Base-by-base conservation (phyloP, 2,888 invertebrate genomes). In the Rotaria socialis region DNA sequence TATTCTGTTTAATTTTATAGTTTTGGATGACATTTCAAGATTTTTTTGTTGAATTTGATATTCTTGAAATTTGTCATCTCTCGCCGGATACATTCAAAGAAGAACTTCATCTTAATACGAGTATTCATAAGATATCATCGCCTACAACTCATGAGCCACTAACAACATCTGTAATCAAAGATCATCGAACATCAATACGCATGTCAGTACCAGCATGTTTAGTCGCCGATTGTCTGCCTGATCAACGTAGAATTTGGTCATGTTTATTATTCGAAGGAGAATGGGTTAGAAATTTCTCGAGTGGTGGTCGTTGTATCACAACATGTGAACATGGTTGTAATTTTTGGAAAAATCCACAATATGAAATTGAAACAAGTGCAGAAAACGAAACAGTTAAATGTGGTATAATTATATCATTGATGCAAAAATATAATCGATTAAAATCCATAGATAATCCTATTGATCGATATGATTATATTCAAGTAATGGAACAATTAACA, bases 51-150 rank as follows among this genome's bases (percentile, higher is more conserved):
- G 58, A 75, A 47, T 87, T 87, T 85, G 87, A 87, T 52, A 86
- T 67, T 60, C 43, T 87, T 24, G 86, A 87, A 67, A 86, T 87
- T 24, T 87, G 87, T 60, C 84, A 87, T 74, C 52, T 86, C 19
- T 85, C 87, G 19, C 87, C 87, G 19, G 86, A 86, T 80, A 84
- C 86, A 41, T 58, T 86, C 14, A 94, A 27, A 84, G 55, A 56
- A 84, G 84, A 84, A 52, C 19, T 55, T n/a, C 84, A 50, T 24
- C 43, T 84, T 24, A 43, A 50, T 27, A 27, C 24, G 47, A 47
- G 16, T 27, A 7, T 3, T 24, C 75, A 43, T 6, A 10, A 22
- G 4, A 8, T 24, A 43, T 19, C 24, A 24, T 35, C 22, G 14
- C 74, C 41, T 16, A 16, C 19, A 41, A 75, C 7, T 43, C 6